Evolutionary conservation across 1,140 invertebrate species (phyloP), one percentile per base, ranked within the genome.

Genomic region (Acromyrmex charruanus): DNA sequence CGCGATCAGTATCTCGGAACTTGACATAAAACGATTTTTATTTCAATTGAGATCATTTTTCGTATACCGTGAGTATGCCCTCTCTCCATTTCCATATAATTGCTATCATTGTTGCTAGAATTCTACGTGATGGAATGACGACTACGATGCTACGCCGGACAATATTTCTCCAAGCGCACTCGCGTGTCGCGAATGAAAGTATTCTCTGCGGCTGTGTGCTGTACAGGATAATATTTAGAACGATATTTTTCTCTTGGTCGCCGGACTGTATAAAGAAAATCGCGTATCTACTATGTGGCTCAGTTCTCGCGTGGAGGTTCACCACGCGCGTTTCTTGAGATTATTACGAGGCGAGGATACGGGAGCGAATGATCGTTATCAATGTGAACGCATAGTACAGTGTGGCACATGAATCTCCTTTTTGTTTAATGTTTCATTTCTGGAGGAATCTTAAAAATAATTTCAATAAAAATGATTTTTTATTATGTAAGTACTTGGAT

Each of bases 231-330:
- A 95, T 95, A 95, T 95, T 95, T 95, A 95, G 95, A 95, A 95
- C 95, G 94, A 95, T 95, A 95, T 95, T 95, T 95, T 95, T 95
- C 95, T 95, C 95, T 95, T 95, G 93, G 93, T 93, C 94, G 94
- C 95, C 94, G 90, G 93, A 95, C 94, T 95, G 94, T 95, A 95
- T 95, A 95, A 95, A 95, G 95, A 95, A 95, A 95, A 95, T 95
- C 94, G 94, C 92, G 91, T 94, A 94, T 95, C 94, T 93, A 94
- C 92, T 94, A 93, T 95, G 93, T 94, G 93, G 93, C 94, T 95
- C 94, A 95, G 95, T 95, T 94, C 93, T 94, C 91, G 93, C 90
- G 92, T 90, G 93, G 93, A 94, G 87, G 92, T 87, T 86, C 88
- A 77, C 74, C 91, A 89, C 87, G 85, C 85, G 92, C 74, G 89